Percentiles rank a stretch among this genome's conserved stretches.
Conservation (phyloP, 2,797 vertebrate genomes). For the Dipus sagitta region DNA sequence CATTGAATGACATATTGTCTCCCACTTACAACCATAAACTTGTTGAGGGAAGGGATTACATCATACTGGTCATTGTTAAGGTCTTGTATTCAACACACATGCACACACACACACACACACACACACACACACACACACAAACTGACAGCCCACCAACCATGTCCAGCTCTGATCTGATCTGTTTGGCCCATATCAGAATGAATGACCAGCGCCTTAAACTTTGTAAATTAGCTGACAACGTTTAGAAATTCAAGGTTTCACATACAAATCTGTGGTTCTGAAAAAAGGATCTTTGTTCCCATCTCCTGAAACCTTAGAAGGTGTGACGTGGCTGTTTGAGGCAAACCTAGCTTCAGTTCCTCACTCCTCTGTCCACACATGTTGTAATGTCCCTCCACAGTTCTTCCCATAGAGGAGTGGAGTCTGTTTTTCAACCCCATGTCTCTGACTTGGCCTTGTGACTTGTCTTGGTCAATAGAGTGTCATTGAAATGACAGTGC, state of each 20-base stretch:
- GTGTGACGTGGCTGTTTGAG: not conserved
- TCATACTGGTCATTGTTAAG: not conserved
- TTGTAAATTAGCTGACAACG: not conserved
- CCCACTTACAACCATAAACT: not conserved
- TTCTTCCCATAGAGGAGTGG: not conserved
- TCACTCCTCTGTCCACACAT: not conserved
- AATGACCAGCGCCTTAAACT: not conserved
- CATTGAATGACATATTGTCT: not conserved
- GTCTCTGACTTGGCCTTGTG: not conserved
- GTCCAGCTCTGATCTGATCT: conserved; percentile 1
- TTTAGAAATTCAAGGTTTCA: conserved; percentile 20
- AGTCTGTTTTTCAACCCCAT: not conserved
- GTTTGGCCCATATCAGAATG: not conserved
- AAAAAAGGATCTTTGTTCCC: too few species aligned
- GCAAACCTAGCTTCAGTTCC: not conserved
- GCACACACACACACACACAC: not conserved
- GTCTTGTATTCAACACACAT: not conserved
- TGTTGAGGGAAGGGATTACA: not conserved
- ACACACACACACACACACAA: too few species aligned
- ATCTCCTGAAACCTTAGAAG: conserved; percentile 42
- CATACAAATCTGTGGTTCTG: conserved; percentile 27
- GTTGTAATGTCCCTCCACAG: not conserved
- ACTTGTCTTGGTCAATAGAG: not conserved
- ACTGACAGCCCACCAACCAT: not conserved
- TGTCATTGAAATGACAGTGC: not conserved